phyloP scores from a whole-genome alignment of 2,888 invertebrate species.

The Drosophila mimica region DNA sequence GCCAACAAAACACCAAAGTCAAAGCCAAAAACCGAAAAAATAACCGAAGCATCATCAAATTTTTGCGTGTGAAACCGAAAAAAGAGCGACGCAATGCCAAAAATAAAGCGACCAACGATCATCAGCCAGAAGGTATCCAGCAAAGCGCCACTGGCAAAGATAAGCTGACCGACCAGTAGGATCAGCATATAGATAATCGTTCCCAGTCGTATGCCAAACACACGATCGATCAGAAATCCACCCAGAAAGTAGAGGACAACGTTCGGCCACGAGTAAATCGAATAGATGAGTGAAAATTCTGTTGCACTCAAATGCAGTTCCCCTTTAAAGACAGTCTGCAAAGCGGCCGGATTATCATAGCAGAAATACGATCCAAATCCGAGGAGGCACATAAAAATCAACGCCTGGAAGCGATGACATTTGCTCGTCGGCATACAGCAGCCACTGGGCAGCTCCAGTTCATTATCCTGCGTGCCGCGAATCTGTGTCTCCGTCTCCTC shows the following conservation, averaged over 20 bases:
- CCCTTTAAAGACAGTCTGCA: slow-evolving; percentile 93
- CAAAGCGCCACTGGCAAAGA: slow-evolving; percentile 95
- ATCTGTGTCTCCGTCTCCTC: slow-evolving; percentile 28
- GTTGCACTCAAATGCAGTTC: slow-evolving; percentile 92
- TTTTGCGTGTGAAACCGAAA: slow-evolving; percentile 40
- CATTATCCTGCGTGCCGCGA: slow-evolving; percentile 81
- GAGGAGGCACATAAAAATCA: slow-evolving; percentile 96
- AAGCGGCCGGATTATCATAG: slow-evolving; percentile 97
- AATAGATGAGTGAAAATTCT: slow-evolving; percentile 94
- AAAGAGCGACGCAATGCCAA: slow-evolving; percentile 90
- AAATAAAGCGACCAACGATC: slow-evolving; percentile 96
- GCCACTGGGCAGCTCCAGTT: slow-evolving; percentile 73
- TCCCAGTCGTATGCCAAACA: slow-evolving; percentile 97
- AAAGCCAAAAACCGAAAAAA: slow-evolving; percentile 45
- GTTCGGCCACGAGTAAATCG: slow-evolving; percentile 99
- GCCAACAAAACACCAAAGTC: slow-evolving; percentile 47
- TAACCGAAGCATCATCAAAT: slow-evolving; percentile 29
- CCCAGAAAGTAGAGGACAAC: slow-evolving; percentile 97
- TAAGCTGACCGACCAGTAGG: slow-evolving; percentile 93
- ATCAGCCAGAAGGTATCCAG: slow-evolving; percentile 95
- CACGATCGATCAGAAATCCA: slow-evolving; percentile 96
- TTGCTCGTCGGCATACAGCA: slow-evolving; percentile 90
- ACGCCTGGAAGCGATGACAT: slow-evolving; percentile 92
- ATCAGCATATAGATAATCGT: slow-evolving; percentile 95
- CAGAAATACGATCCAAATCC: slow-evolving; percentile 99